Evolutionary conservation across 1,140 invertebrate species (phyloP).

Genomic region (Apis laboriosa): DNA sequence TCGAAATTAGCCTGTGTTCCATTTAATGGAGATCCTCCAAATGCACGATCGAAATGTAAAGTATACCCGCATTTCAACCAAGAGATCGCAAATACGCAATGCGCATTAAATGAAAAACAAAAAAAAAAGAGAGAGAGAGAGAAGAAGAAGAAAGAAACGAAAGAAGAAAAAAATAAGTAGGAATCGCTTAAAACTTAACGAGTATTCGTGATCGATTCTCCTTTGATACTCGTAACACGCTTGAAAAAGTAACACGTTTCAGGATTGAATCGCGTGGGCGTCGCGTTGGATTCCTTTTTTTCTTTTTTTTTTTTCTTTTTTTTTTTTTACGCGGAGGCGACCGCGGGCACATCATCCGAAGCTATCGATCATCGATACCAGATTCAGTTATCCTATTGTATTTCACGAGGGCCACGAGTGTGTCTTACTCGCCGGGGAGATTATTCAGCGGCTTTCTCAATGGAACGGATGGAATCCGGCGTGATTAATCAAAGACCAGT

Average conservation of each 20-base stretch:
- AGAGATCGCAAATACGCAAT: too few relatives aligned
- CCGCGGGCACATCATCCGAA: constrained; percentile 50
- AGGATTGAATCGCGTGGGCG: constrained; percentile 50
- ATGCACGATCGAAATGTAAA: too few relatives aligned
- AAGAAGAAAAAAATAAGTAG: not conserved
- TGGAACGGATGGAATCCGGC: constrained; percentile 37
- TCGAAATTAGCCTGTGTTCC: not conserved
- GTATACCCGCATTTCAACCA: too few relatives aligned
- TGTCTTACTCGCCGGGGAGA: constrained; percentile 50
- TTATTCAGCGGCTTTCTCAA: constrained; percentile 42
- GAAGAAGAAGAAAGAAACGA: too few relatives aligned
- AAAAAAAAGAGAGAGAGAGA: too few relatives aligned
- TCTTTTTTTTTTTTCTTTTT: constrained; percentile 36
- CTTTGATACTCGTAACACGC: not conserved
- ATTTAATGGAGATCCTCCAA: too few relatives aligned
- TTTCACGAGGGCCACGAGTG: constrained; percentile 38
- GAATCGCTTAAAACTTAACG: not conserved
- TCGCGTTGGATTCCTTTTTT: constrained; percentile 48
- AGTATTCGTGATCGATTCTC: not conserved
- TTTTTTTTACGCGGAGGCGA: constrained; percentile 11
- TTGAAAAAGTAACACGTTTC: constrained; percentile 14
- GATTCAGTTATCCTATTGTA: constrained; percentile 67
- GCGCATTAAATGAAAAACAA: too few relatives aligned
- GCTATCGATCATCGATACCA: constrained; percentile 66
- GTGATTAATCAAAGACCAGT: constrained; percentile 50